phyloP scores from a whole-genome alignment of 1,140 invertebrate species.

The Bursaphelenchus mucronatus region DNA sequence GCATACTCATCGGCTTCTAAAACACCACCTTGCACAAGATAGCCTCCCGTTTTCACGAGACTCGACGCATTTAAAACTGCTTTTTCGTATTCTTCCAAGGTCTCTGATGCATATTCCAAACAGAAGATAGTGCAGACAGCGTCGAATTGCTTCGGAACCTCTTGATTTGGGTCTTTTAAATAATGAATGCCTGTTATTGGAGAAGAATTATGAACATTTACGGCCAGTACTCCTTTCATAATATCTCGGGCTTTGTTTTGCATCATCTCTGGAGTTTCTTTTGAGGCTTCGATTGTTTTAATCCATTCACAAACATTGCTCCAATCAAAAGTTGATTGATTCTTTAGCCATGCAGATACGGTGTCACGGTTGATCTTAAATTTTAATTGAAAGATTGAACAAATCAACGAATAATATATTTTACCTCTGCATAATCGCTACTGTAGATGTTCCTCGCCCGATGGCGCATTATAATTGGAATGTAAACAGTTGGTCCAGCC shows the following conservation, averaged over 20 bases:
- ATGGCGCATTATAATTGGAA: conserved; percentile 52
- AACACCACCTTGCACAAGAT: conserved; percentile 43
- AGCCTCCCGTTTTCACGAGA: conserved; percentile 39
- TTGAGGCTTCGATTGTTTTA: conserved; percentile 47
- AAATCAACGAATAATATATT: background rate
- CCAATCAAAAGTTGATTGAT: conserved; percentile 52
- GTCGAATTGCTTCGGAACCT: conserved; percentile 51
- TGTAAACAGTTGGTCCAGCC: conserved; percentile 58
- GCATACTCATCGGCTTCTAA: conserved; percentile 44
- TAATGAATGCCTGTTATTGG: conserved; percentile 45
- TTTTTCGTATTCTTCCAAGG: conserved; percentile 48
- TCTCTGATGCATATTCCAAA: conserved; percentile 57
- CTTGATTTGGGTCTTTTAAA: conserved; percentile 3
- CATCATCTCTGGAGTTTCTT: conserved; percentile 48
- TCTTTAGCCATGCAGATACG: conserved; percentile 47
- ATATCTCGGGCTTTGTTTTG: conserved; percentile 49
- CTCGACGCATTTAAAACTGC: conserved; percentile 45
- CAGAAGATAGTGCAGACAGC: conserved; percentile 56
- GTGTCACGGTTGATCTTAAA: conserved; percentile 46
- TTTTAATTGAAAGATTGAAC: background rate
- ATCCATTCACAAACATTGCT: conserved; percentile 56
- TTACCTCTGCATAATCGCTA: conserved; percentile 55
- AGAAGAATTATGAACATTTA: conserved; percentile 50
- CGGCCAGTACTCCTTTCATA: conserved; percentile 54
- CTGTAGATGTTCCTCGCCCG: conserved; percentile 48